Conservation (phyloP, 1,140 invertebrate species). For the Oncopodura yosiiana region DNA sequence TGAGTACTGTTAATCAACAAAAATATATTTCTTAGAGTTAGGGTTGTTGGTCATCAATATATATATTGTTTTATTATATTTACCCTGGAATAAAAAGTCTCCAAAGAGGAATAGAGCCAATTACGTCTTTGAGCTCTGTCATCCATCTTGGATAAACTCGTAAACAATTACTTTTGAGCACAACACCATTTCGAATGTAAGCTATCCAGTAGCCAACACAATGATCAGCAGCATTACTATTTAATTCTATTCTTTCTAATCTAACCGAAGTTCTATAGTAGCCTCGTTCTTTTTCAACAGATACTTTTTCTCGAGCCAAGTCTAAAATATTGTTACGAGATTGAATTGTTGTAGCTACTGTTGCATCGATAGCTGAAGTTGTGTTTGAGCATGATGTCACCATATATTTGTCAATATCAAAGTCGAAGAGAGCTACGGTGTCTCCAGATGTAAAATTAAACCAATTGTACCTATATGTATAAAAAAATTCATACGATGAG, state of each 20-base stretch:
- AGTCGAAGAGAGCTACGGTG: constrained; percentile 15
- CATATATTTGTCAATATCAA: too few relatives aligned
- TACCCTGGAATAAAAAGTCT: constrained; percentile 51
- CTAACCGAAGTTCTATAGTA: constrained; percentile 3
- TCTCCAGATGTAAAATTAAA: too few relatives aligned
- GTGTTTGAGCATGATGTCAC: too few relatives aligned
- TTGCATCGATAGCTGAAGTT: background rate
- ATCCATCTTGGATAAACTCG: constrained; percentile 3
- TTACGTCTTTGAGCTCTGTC: background rate
- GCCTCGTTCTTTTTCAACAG: background rate
- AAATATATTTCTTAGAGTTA: constrained; percentile 36
- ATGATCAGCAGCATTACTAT: constrained; percentile 36
- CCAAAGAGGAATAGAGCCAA: constrained; percentile 45
- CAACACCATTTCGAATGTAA: constrained; percentile 45
- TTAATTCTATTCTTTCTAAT: background rate
- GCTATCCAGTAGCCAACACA: constrained; percentile 38
- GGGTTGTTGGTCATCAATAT: constrained; percentile 42
- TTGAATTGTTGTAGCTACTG: background rate
- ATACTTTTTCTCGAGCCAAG: background rate
- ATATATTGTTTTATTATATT: constrained; percentile 38
- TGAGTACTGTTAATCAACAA: constrained; percentile 55
- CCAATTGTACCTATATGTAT: too few relatives aligned
- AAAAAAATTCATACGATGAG: too few relatives aligned
- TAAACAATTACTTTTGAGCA: constrained; percentile 2
- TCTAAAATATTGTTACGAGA: too few relatives aligned